These are phyloP conservation scores for Bothrops jararaca DNA, from an alignment of 2,113 vertebrate genomes.

Conservation along the genomic window DNA sequence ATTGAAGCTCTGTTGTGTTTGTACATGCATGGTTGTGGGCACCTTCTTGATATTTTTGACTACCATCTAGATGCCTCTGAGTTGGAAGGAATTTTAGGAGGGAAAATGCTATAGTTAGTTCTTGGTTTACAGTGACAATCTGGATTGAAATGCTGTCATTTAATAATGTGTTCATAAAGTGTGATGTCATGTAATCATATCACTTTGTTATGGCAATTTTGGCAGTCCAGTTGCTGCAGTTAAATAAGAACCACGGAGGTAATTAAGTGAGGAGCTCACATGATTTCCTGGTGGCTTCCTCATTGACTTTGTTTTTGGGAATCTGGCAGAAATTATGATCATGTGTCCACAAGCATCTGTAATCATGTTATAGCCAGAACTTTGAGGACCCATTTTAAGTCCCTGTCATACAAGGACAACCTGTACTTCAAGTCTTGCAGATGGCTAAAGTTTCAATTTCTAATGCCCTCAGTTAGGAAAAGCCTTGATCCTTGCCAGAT, in stretches of 20 bases:
- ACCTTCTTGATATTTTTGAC: background rate
- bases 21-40: background rate
- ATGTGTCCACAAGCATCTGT: background rate
- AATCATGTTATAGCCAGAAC: background rate
- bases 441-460: background rate
- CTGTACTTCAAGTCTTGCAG: background rate
- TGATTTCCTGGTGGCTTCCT: background rate
- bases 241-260: background rate
- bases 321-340: background rate
- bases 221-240: background rate
- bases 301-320: background rate
- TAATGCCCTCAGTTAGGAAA: background rate
- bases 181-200: background rate
- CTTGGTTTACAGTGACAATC: background rate
- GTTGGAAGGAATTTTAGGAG: background rate
- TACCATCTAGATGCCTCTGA: background rate
- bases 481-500: background rate
- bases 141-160: background rate
- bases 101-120: background rate
- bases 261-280: background rate
- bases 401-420: background rate
- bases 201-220: background rate
- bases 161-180: background rate
- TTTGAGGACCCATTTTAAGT: background rate
- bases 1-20: background rate